Evolutionary conservation across 2,797 vertebrate genomes (phyloP).

Genomic region (Prionace glauca): DNA sequence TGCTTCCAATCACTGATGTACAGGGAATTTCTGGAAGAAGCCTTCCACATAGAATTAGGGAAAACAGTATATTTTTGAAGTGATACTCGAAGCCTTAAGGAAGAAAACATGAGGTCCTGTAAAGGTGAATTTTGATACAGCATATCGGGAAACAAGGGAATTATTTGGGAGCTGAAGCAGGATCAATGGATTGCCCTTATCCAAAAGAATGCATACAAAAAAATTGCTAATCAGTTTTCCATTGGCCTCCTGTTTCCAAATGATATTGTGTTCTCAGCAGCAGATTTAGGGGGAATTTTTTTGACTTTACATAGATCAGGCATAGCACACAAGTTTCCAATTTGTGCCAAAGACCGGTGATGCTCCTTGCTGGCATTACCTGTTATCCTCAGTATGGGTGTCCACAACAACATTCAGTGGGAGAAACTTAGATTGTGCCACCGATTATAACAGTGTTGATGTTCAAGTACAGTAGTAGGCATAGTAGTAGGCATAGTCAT

Average conservation of each 20-base stretch:
- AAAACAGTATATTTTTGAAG: not conserved
- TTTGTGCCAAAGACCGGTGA: not conserved
- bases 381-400: no score
- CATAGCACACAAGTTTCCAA: not conserved
- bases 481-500: no score
- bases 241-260: not conserved
- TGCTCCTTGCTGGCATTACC: not conserved
- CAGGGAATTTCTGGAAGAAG: not conserved
- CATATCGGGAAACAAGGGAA: not conserved
- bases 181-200: not conserved
- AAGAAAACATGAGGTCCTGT: not conserved
- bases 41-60: not conserved
- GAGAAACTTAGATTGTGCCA: no score
- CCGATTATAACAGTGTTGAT: no score
- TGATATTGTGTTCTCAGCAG: not conserved
- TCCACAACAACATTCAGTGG: no score
- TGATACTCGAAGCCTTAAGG: not conserved
- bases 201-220: not conserved
- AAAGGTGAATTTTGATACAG: not conserved
- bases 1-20: not conserved
- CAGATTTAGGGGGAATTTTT: no score
- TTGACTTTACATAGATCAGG: no score
- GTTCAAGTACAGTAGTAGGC: no score
- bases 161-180: not conserved
- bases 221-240: not conserved